Evolutionary conservation across 1,140 invertebrate species (phyloP).

Genomic region (Drosophila obscura): DNA sequence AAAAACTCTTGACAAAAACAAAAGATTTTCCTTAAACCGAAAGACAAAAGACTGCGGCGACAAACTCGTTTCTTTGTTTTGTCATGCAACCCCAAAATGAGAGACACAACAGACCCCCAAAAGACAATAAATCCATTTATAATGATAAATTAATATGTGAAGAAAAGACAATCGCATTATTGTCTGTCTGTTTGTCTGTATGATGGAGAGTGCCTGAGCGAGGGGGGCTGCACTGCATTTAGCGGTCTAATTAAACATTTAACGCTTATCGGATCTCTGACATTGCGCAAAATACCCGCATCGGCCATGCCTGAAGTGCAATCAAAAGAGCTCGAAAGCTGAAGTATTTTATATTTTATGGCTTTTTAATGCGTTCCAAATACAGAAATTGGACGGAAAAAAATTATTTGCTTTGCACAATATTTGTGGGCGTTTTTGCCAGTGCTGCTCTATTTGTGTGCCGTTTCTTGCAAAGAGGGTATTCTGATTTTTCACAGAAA

Average conservation of each 20-base stretch:
- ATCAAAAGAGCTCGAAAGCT: slow-evolving; percentile 12
- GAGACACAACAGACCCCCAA: slow-evolving; percentile 20
- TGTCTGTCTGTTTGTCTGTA: not conserved
- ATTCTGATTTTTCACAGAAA: too few relatives aligned
- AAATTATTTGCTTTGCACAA: slow-evolving; percentile 54
- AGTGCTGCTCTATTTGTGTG: slow-evolving; percentile 19
- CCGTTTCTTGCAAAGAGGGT: slow-evolving; percentile 1
- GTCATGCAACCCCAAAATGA: slow-evolving; percentile 22
- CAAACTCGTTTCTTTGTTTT: slow-evolving; percentile 73
- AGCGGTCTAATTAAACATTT: slow-evolving; percentile 74
- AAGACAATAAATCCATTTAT: slow-evolving; percentile 60
- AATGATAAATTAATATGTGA: slow-evolving; percentile 75
- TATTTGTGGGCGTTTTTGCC: slow-evolving; percentile 62
- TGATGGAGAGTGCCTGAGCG: not conserved
- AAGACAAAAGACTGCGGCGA: slow-evolving; percentile 63
- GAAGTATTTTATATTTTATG: slow-evolving; percentile 52
- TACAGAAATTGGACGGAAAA: slow-evolving; percentile 31
- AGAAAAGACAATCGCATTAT: slow-evolving; percentile 50
- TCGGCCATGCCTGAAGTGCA: slow-evolving; percentile 36
- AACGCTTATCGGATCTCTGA: slow-evolving; percentile 58
- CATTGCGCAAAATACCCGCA: slow-evolving; percentile 57
- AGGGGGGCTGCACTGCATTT: slow-evolving; percentile 45
- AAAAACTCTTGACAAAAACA: slow-evolving; percentile 33
- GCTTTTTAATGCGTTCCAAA: slow-evolving; percentile 54
- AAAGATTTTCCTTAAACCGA: slow-evolving; percentile 59